Evolutionary conservation across 2,113 vertebrate genomes (phyloP).

Genomic region (Thunnus maccoyii): DNA sequence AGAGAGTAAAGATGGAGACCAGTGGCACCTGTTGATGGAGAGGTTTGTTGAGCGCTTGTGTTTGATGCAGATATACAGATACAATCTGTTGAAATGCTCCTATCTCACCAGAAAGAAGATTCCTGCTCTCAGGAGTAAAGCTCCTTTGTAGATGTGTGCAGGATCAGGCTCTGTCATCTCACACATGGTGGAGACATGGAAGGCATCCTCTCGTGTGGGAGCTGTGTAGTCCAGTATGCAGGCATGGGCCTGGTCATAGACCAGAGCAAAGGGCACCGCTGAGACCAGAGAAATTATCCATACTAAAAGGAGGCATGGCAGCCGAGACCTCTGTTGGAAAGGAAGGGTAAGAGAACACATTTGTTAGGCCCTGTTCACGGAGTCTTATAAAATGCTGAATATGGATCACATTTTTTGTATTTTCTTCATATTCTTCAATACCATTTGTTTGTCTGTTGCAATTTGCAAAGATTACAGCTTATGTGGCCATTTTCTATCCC

Average conservation of each 20-base stretch:
- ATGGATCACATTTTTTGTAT: no score
- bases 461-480: neutral
- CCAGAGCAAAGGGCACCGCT: conserved; percentile 82
- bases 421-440: neutral
- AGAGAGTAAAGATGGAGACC: conserved; percentile 80
- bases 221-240: conserved; percentile 85
- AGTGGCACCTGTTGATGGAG: conserved; percentile 73
- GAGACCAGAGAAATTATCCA: conserved; percentile 82
- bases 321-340: conserved; percentile 68
- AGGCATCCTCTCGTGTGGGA: conserved; percentile 72
- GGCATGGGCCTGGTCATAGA: conserved; percentile 81
- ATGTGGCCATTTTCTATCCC: no score
- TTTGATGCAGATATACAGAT: neutral
- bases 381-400: neutral
- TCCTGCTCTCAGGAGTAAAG: conserved; percentile 79
- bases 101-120: conserved; percentile 81
- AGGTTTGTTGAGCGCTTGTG: neutral
- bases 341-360: neutral
- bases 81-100: neutral
- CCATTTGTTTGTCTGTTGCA: neutral
- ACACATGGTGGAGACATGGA: conserved; percentile 85
- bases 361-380: conserved; percentile 7
- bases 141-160: conserved; percentile 80
- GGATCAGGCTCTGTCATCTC: conserved; percentile 86
- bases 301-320: conserved; percentile 78